Base-by-base conservation (phyloP, 2,797 vertebrate species). In the Tamandua tetradactyla region DNA sequence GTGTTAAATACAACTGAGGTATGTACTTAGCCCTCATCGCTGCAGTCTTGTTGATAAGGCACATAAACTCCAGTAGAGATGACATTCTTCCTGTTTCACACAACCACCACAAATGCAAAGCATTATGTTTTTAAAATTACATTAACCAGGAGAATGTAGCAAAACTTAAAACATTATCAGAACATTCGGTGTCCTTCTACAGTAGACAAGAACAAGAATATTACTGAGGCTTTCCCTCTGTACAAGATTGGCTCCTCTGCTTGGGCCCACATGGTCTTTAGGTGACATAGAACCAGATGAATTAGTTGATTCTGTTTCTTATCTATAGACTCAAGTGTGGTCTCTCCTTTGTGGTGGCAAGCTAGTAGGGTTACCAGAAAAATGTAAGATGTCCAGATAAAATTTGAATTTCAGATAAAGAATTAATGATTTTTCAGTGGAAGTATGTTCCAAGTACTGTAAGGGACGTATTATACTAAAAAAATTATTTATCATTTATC, bases 341-440 rank as follows among this genome's bases (percentile, higher is more conserved):
- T 92, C n/a, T 95, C 32, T 37, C 62, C 62, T 91, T 74, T 35
- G 27, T 40, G 7, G 25, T 23, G 42, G 15, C 44, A 40, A 89
- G 35, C 61, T 61, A 32, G 3, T 64, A 75, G 42, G 59, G 2
- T 61, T 87, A 44, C 40, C 59, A 84, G 80, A 72, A 62, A 80
- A 80, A 80, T 72, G 49, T 55, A 81, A 57, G 66, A 76, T 87
- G 27, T 7, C 20, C 85, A 91, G 44, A 87, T 93, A 83, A 55
- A 68, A 91, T 81, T 76, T 93, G 49, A 89, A 87, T 93, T 91
- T 94, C 57, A 94, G 66, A 49, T 87, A 69, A 95, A 81, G 25
- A 68, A 81, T 59, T 22, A 71, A 75, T 78, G 69, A 57, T 81
- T 83, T 95, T 93, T 90, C 87, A 85, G 47, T 57, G 14, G 69